Percentiles rank a stretch among this genome's conserved stretches.
Conservation (phyloP, 2,113 vertebrate species). For the Hydropotes inermis region DNA sequence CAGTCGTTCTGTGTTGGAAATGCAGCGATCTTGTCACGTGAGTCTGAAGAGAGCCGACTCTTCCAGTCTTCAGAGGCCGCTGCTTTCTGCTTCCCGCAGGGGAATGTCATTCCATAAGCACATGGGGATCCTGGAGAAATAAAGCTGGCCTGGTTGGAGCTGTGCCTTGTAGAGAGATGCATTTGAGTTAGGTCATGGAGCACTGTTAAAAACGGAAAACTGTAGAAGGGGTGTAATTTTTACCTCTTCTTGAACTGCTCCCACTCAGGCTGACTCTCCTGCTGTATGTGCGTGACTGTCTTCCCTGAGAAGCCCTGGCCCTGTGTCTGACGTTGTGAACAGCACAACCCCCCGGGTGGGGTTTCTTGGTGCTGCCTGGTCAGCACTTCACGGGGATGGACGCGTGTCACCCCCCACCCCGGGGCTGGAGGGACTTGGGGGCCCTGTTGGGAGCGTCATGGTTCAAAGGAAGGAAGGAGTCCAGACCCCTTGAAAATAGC, state of each 20-base stretch:
- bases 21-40: fast-evolving
- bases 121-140: neutral
- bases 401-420: neutral
- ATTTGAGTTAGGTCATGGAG: neutral
- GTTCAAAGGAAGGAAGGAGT: neutral
- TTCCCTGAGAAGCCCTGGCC: neutral
- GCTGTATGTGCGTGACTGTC: neutral
- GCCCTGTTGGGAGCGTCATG: neutral
- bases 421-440: neutral
- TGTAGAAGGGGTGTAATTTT: neutral
- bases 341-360: fast-evolving
- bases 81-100: neutral
- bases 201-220: neutral
- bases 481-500: neutral
- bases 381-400: fast-evolving
- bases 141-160: neutral
- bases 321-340: neutral
- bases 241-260: neutral
- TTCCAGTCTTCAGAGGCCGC: neutral
- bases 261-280: neutral
- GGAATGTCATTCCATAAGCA: too few species aligned
- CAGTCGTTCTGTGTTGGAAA: neutral
- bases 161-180: neutral
- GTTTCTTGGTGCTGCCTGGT: too few species aligned
- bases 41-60: neutral